phyloP scores from a whole-genome alignment of 2,113 vertebrate genomes.

The Pantherophis guttatus region DNA sequence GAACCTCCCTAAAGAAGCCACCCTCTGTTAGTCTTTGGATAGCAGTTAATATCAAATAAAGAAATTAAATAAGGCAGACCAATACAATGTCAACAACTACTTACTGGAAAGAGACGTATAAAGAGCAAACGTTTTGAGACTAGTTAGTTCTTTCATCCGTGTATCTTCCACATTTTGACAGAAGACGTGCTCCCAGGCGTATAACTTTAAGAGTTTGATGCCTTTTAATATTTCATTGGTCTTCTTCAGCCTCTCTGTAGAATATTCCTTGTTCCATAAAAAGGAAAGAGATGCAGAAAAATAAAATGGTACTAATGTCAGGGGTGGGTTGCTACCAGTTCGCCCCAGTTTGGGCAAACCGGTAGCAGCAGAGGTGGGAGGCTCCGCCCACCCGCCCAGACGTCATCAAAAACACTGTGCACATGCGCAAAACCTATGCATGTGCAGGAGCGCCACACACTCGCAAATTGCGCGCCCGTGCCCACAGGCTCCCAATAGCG shows the following conservation, averaged over 20 bases:
- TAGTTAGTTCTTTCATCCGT: constrained; percentile 86
- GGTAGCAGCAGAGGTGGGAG: no score
- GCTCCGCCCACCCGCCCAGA: no score
- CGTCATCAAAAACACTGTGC: no score
- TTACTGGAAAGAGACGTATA: constrained; percentile 88
- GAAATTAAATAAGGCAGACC: background rate
- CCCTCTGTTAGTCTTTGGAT: background rate
- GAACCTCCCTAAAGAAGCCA: background rate
- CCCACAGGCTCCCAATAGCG: no score
- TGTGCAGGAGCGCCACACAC: no score
- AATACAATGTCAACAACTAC: constrained; percentile 29
- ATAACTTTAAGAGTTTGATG: constrained; percentile 93
- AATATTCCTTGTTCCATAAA: constrained; percentile 85
- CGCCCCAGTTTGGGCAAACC: no score
- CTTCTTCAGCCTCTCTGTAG: constrained; percentile 95
- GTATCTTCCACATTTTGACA: constrained; percentile 91
- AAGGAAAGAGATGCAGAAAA: constrained; percentile 18
- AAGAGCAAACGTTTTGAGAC: constrained; percentile 84
- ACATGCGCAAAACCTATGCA: no score
- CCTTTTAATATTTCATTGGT: constrained; percentile 96
- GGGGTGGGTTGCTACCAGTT: no score
- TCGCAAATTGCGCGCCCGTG: no score
- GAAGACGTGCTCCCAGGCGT: constrained; percentile 97
- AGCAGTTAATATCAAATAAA: background rate
- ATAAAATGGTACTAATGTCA: background rate